Evolutionary conservation across 2,797 vertebrate genomes (phyloP).

Genomic region (Oryzias sinensis): DNA sequence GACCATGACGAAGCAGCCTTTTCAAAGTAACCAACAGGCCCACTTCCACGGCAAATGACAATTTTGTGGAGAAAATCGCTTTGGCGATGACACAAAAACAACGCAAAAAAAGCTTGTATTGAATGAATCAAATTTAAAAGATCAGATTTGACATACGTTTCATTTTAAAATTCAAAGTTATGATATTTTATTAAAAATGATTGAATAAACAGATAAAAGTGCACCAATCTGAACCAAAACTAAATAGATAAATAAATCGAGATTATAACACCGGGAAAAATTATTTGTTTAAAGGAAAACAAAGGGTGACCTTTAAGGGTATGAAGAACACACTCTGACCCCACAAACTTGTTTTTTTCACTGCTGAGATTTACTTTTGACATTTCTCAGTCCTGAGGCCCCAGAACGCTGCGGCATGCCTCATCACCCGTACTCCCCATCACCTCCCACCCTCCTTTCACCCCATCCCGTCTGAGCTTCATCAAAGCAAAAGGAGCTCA

Average conservation of each 20-base stretch:
- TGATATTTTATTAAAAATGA: no score
- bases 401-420: conserved; percentile 80
- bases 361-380: conserved; percentile 85
- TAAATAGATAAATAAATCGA: no score
- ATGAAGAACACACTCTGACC: conserved; percentile 8
- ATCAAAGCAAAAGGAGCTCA: conserved; percentile 96
- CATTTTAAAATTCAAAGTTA: no score
- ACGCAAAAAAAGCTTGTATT: not conserved
- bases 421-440: conserved; percentile 32
- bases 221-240: no score
- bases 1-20: conserved; percentile 62
- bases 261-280: no score
- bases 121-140: no score
- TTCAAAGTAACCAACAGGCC: conserved; percentile 51
- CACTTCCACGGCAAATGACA: conserved; percentile 45
- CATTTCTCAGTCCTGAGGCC: conserved; percentile 81
- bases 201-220: no score
- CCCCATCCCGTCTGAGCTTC: conserved; percentile 83
- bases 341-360: conserved; percentile 53
- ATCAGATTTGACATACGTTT: no score
- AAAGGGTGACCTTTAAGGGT: not conserved
- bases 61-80: conserved; percentile 15
- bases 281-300: not conserved
- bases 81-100: conserved; percentile 5
- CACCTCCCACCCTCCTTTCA: conserved; percentile 12